These are phyloP conservation scores for Calliopum simillimum DNA, from an alignment of 2,888 invertebrate species.

Conservation along the genomic window DNA sequence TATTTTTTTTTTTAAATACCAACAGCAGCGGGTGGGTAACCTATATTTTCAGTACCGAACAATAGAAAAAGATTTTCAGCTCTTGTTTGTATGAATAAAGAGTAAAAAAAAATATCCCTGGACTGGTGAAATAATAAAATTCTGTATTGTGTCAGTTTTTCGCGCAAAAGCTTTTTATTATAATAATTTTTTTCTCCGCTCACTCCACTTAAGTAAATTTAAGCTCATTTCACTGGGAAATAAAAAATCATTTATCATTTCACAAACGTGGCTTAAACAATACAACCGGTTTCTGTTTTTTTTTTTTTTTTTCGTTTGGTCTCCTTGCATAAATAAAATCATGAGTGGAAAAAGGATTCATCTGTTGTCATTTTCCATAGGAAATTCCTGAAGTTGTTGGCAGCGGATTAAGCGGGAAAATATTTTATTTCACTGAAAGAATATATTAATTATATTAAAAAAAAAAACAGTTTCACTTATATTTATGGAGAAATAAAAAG, in stretches of 20 bases:
- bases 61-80: too few species aligned
- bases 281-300: slow-evolving; percentile 1
- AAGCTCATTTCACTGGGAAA: slow-evolving; percentile 27
- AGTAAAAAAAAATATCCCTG: not conserved
- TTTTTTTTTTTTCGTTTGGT: not conserved
- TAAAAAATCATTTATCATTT: slow-evolving; percentile 31
- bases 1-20: too few species aligned
- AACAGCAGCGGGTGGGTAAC: too few species aligned
- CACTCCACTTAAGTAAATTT: slow-evolving; percentile 1
- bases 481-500: too few species aligned
- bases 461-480: too few species aligned
- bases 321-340: not conserved
- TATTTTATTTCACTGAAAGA: slow-evolving; percentile 3
- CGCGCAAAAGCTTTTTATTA: slow-evolving; percentile 13
- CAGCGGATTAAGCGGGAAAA: slow-evolving; percentile 24
- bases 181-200: not conserved
- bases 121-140: too few species aligned
- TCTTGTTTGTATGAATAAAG: too few species aligned
- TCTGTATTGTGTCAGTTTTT: too few species aligned
- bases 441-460: not conserved
- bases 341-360: slow-evolving; percentile 6
- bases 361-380: slow-evolving; percentile 27
- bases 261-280: slow-evolving; percentile 22
- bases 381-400: slow-evolving; percentile 12
- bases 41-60: too few species aligned